Evolutionary conservation across 2,888 invertebrate species (phyloP), one percentile per base, ranked within the genome.

Genomic region (Pyrgus malvae): DNA sequence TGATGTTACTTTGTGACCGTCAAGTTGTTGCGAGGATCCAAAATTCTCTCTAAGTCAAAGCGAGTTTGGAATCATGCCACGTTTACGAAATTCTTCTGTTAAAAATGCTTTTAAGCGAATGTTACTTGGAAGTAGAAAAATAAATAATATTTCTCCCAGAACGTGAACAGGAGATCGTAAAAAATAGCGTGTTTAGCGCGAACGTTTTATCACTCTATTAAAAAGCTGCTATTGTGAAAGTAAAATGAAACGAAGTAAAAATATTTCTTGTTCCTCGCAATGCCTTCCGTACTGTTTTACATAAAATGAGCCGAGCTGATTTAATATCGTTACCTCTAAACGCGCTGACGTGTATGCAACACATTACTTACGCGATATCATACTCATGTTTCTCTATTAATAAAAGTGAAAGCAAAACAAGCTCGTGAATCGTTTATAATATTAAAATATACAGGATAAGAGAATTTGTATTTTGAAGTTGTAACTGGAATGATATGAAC

Each of bases 181-280:
- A 73, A 59, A 72, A 76, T 83, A 76, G 83, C 82, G 80, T 83
- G 82, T 71, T 72, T 63, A 64, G 65, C 62, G 68, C 70, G 72
- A 78, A 67, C 74, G 68, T 77, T 83, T 83, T 79, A 85, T 83
- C 78, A 80, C 81, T 80, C 80, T 83, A 83, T 82, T 84, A 81
- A 83, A 48, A 80, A 75, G 77, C 74, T 76, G 73, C 74, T 66
- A 73, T 72, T 78, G 71, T 68, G 70, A 66, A 65, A 70, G 55
- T 62, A 60, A 49, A 67, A 63, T 60, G 60, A 48, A 64, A 56
- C 61, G 61, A 62, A 65, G 57, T 61, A 46, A 69, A 68, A 64
- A 46, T 68, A 70, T 68, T 67, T 69, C 58, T 62, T 67, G 69
- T 60, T 59, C 55, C 57, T 56, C 57, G 61, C 57, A 56, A 63